Percentiles rank a stretch among this genome's conserved stretches.
Evolutionary conservation across 2,888 invertebrate genomes (phyloP).

Genomic region (Rhorus exstirpatorius): DNA sequence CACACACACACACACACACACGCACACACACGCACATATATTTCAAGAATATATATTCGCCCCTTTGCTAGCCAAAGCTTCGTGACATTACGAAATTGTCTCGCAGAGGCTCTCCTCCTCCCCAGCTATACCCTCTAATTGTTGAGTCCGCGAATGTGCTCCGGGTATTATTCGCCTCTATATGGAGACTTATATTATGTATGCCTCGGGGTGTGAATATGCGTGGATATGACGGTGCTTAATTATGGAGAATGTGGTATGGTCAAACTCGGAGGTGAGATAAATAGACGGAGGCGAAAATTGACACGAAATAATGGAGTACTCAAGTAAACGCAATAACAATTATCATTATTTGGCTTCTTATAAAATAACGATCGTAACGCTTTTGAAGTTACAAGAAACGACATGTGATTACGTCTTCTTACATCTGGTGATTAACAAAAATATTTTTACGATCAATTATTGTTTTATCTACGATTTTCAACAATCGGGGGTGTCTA

Average conservation of each 20-base stretch:
- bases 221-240: neutral
- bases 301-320: no score
- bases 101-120: slow-evolving; percentile 44
- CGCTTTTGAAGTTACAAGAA: neutral
- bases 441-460: neutral
- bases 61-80: slow-evolving; percentile 33
- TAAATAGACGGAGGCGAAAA: neutral
- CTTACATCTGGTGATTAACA: neutral
- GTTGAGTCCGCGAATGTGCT: slow-evolving; percentile 48
- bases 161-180: slow-evolving; percentile 35
- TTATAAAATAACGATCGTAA: no score
- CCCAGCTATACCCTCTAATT: slow-evolving; percentile 63
- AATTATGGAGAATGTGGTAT: neutral
- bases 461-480: neutral
- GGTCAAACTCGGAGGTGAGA: neutral
- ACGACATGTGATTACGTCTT: neutral
- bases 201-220: slow-evolving; percentile 17
- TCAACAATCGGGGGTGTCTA: slow-evolving; percentile 22
- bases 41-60: slow-evolving; percentile 37
- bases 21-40: no score
- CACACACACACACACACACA: slow-evolving; percentile 23
- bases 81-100: slow-evolving; percentile 64
- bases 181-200: slow-evolving; percentile 14
- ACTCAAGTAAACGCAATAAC: no score
- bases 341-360: no score